Percentiles rank a stretch among this genome's conserved stretches.
phyloP scores from a whole-genome alignment of 1,140 invertebrate genomes.

The Penaeus japonicus region DNA sequence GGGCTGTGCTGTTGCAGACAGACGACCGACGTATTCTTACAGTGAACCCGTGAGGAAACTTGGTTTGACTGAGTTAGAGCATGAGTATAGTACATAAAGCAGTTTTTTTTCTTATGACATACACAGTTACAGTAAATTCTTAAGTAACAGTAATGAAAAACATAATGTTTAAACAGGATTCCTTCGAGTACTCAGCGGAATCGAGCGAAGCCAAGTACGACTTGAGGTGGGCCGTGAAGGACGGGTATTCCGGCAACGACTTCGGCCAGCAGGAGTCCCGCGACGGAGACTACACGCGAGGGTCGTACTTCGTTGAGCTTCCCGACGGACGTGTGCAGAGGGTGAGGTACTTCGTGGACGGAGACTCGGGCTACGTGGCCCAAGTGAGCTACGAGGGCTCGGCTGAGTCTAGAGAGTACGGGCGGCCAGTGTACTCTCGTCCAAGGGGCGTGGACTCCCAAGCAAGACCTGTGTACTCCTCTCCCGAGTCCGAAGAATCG shows the following conservation, averaged over 20 bases:
- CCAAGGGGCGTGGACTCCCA: neutral
- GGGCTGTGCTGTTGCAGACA: neutral
- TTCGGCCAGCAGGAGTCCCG: conserved; percentile 6
- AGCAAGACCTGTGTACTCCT: neutral
- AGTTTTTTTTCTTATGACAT: neutral
- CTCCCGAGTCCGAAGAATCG: neutral
- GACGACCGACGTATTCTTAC: neutral
- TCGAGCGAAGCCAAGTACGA: neutral
- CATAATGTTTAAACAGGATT: neutral
- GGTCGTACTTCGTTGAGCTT: conserved; percentile 15
- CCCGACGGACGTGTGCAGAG: conserved; percentile 17
- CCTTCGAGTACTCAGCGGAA: neutral
- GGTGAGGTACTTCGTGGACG: neutral
- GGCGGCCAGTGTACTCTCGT: neutral
- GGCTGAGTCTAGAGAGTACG: neutral
- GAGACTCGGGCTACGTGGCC: conserved; percentile 1
- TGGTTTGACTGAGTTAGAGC: neutral
- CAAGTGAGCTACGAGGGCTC: neutral
- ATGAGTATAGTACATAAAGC: neutral
- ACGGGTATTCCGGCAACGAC: conserved; percentile 1
- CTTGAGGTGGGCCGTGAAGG: conserved; percentile 2
- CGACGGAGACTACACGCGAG: conserved; percentile 12
- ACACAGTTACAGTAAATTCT: neutral
- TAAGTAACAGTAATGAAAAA: too few species aligned
- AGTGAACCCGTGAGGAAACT: neutral